phyloP scores from a whole-genome alignment of 1,140 invertebrate species.

The Eueides isabella region DNA sequence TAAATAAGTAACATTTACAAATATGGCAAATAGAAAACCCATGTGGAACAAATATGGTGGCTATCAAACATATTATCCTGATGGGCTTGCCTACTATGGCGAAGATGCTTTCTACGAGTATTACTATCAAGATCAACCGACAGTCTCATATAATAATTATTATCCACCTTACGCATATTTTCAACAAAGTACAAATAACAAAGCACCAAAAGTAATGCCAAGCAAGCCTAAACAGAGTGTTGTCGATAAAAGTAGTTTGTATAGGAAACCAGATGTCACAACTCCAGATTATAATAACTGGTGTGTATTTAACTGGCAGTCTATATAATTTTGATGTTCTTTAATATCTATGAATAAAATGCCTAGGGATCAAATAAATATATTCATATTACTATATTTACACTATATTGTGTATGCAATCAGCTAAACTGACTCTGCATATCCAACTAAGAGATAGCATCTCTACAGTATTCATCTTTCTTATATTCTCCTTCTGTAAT shows the following conservation, averaged over 20 bases:
- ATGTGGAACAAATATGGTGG: background rate
- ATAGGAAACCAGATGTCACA: background rate
- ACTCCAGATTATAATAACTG: background rate
- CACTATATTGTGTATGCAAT: no score
- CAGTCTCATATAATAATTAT: background rate
- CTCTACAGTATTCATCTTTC: no score
- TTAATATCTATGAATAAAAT: no score
- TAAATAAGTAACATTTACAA: background rate
- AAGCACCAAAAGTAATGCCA: background rate
- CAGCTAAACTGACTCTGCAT: no score
- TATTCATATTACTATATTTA: no score
- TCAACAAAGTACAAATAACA: background rate
- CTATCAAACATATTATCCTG: conserved; percentile 1
- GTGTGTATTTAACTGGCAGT: no score
- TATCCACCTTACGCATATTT: background rate
- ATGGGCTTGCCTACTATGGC: background rate
- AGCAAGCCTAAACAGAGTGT: background rate
- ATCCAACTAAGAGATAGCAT: no score
- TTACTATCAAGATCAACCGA: background rate
- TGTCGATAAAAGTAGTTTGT: conserved; percentile 1
- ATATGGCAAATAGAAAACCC: conserved; percentile 4
- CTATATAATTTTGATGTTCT: no score
- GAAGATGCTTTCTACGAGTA: background rate
- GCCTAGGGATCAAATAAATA: no score
- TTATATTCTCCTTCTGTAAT: no score